Base-by-base conservation (phyloP, 2,888 invertebrate species). In the Galerucella pusilla region DNA sequence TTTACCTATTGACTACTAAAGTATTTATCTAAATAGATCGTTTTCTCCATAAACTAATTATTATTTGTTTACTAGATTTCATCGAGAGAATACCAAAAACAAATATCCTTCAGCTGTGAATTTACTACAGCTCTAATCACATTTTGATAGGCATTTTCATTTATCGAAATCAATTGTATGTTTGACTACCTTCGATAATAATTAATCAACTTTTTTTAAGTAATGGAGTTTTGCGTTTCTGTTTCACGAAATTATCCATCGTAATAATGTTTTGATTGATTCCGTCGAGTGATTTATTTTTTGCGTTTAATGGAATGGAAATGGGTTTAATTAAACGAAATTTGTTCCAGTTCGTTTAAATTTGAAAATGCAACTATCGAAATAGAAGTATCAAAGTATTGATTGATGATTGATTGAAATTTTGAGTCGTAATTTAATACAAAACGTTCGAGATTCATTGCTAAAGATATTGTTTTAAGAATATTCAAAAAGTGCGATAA, bases 81-180 rank as follows among this genome's bases (percentile, higher is more conserved):
- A 52, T 52, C n/a, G 52, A 4, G 12, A 49, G 28, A 52, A 52
- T 14, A 52, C 52, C 12, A n/a, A 46, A 46, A 46, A 11, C 46
- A 46, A 46, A 46, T 12, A 46, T 12, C 11, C 11, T 46, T 11
- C 12, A 11, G 46, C 12, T 46, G 46, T 46, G 46, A 46, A 11
- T 11, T 46, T 2, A 46, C 63, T 49, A 28, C 72, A 49, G 46
- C 42, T 46, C 12, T 46, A 69, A 69, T 60, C 25, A 28, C 28
- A 35, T 35, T 6, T 6, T 35, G 35, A 35, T 35, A 20, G 69
- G 46, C 60, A 69, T 45, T 14, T 46, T 60, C 25, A 28, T 46
- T 46, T 25, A 49, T 61, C 66, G 61, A 69, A 69, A 69, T 69
- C 61, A 69, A 69, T 68, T 68, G 11, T 68, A 59, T 68, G 68